Evolutionary conservation across 2,888 invertebrate genomes (phyloP), one percentile per base, ranked within the genome.

Genomic region (Stenichneumon culpator): DNA sequence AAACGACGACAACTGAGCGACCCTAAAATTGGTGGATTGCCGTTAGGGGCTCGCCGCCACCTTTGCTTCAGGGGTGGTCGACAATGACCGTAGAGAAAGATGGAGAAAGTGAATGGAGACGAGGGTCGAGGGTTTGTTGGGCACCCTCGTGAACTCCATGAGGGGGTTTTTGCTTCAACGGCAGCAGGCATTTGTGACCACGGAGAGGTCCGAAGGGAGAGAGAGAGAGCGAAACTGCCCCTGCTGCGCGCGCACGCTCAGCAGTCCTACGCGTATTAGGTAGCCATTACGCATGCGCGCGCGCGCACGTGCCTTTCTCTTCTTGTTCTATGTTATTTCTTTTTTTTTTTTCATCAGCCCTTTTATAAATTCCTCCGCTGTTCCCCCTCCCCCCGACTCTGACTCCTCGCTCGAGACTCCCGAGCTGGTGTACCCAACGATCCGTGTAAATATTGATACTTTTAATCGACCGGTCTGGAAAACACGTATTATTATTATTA

Each of bases 361-460:
- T 78, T 39, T 72, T 73, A 44, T 65, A 50, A n/a, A 44, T 74
- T 69, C 74, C 52, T 52, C 67, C 63, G 67, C 22, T 19, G 5
- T 11, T 25, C 32, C 47, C 25, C 60, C 36, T 7, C 57, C 54
- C 50, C 54, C 57, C 68, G 68, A 44, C 65, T 72, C 14, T 25
- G 57, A 19, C 54, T n/a, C 47, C 11, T 57, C 57, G 57, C 25
- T 57, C 57, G 57, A 57, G 57, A 57, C 57, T 57, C 22, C 19
- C 72, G 65, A 69, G 65, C 65, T 60, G 22, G 57, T 9, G 25
- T 57, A 57, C 74, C 82, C 67, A 81, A 83, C 54, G 39, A 69
- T 78, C 73, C 57, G 69, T 75, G 84, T 87, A 92, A 93, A 93
- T 93, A 93, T 92, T 93, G 91, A 91, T 91, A 91, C 89, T 92